Conservation (phyloP, 2,888 invertebrate genomes). For the Morinoia aosen region DNA sequence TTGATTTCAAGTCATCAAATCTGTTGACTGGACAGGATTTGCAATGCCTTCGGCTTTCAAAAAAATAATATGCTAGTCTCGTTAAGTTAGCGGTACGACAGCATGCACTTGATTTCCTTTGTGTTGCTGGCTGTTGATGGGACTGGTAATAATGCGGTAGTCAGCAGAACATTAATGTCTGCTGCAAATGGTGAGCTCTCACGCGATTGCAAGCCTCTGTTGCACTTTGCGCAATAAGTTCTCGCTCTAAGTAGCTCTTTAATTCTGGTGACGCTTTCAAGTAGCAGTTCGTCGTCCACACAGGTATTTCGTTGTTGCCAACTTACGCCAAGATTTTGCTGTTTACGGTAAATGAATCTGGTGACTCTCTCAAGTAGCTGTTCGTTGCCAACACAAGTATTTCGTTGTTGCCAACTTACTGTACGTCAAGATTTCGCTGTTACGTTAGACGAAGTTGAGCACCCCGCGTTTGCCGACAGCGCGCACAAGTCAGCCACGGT, state of each 20-base stretch:
- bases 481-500: background rate
- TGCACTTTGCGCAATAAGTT: background rate
- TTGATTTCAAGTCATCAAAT: background rate
- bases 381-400: too few relatives aligned
- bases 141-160: background rate
- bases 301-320: background rate
- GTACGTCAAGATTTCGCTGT: background rate
- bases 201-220: background rate
- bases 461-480: background rate
- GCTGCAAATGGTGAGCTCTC: background rate
- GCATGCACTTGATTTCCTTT: background rate
- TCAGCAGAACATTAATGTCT: background rate
- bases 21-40: background rate
- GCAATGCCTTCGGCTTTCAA: background rate
- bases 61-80: background rate
- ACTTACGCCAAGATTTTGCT: background rate
- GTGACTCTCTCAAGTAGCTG: too few relatives aligned
- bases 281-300: too few relatives aligned
- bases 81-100: background rate
- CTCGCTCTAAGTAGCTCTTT: too few relatives aligned
- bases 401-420: background rate
- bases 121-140: too few relatives aligned
- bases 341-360: background rate
- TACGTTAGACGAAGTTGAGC: background rate
- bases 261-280: too few relatives aligned